Evolutionary conservation across 2,797 vertebrate species (phyloP), one percentile per base, ranked within the genome.

Genomic region (Gobio occitaniae): DNA sequence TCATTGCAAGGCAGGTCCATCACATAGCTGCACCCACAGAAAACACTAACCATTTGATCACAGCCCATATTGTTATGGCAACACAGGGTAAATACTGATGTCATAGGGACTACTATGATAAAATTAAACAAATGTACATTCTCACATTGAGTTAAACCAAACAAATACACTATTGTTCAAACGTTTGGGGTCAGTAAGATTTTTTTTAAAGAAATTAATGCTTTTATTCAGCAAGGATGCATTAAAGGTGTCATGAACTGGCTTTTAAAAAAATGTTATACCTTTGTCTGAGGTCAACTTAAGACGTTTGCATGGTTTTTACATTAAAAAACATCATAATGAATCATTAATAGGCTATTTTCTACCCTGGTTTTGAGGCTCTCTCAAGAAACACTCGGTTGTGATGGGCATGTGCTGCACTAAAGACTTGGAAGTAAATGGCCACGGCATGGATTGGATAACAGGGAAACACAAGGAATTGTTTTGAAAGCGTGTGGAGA

Each of bases 21-120:
- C 16, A 70, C 13, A 44, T 4, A 44, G 13, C 8, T 78, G 19
- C 19, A 11, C 59, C 36, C 75, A n/a, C 17, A 70, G 17, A 66
- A 36, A 61, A 72, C 12, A 74, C 41, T 65, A 66, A 77, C 47
- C 32, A 2, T 9, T 25, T 25, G 29, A 13, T 50, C 47, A 44
- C 13, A 83, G 61, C n/a, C 47, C 41, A 50, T 76, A 44, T 84
- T 61, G 25, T 47, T 72, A 61, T 72, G 47, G 59, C 10, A 69
- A 77, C 47, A 77, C 21, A 6, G 16, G n/a, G 36, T 54, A 77
- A 44, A 77, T 44, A 77, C 16, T 52, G 44, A 72, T 41, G 10
- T 68, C 29, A 68, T 15, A 68, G 3, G 4, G 41, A 38, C 25
- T 48, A 38, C 68, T 70, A 5, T 47, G 32, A 56, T 7, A 10